phyloP scores from a whole-genome alignment of 1,140 invertebrate species.

The Musca vetustissima region DNA sequence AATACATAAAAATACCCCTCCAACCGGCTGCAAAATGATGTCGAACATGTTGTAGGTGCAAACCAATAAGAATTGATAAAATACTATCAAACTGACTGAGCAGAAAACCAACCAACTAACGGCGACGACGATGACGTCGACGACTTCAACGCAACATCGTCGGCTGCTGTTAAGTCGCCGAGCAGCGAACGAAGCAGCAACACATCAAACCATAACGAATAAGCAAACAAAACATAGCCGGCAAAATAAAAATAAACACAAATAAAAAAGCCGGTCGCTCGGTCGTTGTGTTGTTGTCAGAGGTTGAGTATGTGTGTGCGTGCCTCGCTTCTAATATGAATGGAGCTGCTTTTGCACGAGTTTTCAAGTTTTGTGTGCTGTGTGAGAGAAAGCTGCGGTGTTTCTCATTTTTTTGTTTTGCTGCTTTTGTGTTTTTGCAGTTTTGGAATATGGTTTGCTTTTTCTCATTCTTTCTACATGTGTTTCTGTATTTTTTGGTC shows the following conservation, averaged over 20 bases:
- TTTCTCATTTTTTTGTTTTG: too few relatives aligned
- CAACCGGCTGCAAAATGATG: neutral
- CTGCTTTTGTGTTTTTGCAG: too few relatives aligned
- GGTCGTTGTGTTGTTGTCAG: neutral
- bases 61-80: neutral
- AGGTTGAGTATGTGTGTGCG: too few relatives aligned
- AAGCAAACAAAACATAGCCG: conserved; percentile 24
- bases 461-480: too few relatives aligned
- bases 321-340: too few relatives aligned
- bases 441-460: too few relatives aligned
- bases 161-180: too few relatives aligned
- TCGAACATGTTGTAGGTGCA: neutral
- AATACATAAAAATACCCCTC: neutral
- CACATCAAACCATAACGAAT: neutral
- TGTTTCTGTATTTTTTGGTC: too few relatives aligned
- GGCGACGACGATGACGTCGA: too few relatives aligned
- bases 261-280: conserved; percentile 17
- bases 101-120: neutral
- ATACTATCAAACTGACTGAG: neutral
- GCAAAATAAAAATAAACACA: conserved; percentile 25
- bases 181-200: conserved; percentile 3
- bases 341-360: neutral
- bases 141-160: neutral
- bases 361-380: neutral
- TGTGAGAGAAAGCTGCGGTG: neutral